These are phyloP conservation scores for Elysia crispata DNA, from an alignment of 2,888 invertebrate species.

Conservation along the genomic window DNA sequence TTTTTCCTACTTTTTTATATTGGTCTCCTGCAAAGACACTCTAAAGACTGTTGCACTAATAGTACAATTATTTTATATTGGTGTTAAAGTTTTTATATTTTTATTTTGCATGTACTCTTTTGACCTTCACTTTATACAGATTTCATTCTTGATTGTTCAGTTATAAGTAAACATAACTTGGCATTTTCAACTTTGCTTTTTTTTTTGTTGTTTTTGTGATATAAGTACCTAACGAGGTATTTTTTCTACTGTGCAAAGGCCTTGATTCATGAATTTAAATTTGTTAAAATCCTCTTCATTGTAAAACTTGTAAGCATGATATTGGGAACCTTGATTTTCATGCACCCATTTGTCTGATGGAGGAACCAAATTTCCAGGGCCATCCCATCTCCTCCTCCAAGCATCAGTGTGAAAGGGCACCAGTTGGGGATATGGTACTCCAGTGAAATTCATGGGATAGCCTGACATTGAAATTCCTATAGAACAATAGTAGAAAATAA, in stretches of 20 bases:
- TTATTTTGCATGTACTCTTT: too few species aligned
- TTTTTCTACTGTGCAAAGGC: slow-evolving; percentile 39
- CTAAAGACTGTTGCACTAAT: too few species aligned
- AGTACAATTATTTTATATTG: too few species aligned
- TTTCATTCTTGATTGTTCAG: too few species aligned
- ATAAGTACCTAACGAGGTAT: too few species aligned
- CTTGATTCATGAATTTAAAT: slow-evolving; percentile 66
- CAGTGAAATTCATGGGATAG: slow-evolving; percentile 60
- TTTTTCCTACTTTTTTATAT: too few species aligned
- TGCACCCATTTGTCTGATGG: slow-evolving; percentile 67
- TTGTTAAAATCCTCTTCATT: slow-evolving; percentile 74
- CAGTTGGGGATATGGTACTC: slow-evolving; percentile 65
- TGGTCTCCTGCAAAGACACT: too few species aligned
- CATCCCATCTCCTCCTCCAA: slow-evolving; percentile 64
- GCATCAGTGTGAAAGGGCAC: slow-evolving; percentile 62
- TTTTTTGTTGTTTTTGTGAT: too few species aligned
- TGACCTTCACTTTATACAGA: too few species aligned
- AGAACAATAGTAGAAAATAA: slow-evolving; percentile 26
- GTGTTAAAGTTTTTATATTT: too few species aligned
- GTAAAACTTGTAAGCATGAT: slow-evolving; percentile 66
- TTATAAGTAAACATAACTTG: too few species aligned
- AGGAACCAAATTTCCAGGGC: slow-evolving; percentile 67
- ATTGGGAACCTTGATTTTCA: slow-evolving; percentile 67
- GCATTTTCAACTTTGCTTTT: too few species aligned
- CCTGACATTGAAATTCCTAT: slow-evolving; percentile 67